Conservation (phyloP, 2,113 vertebrate genomes). For the Uropsilus gracilis region DNA sequence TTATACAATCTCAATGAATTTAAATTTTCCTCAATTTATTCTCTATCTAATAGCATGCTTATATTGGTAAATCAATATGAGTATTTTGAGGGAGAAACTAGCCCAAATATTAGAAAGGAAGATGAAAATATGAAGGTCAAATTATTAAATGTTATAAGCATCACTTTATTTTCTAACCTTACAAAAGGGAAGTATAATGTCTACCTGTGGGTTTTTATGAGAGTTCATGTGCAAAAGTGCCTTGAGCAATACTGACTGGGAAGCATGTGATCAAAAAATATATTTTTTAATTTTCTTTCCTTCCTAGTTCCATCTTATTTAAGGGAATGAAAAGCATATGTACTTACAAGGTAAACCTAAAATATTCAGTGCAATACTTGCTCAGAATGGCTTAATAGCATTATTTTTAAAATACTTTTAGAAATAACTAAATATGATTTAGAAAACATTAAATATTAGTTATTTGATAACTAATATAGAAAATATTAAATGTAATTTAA, state of each 20-base stretch:
- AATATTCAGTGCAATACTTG: neutral
- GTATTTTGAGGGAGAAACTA: neutral
- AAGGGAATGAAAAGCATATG: neutral
- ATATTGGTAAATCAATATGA: too few species aligned
- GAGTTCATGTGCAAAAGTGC: neutral
- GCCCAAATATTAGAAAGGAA: neutral
- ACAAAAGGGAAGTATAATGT: neutral
- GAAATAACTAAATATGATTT: too few species aligned
- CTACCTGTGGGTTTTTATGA: neutral
- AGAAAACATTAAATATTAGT: too few species aligned
- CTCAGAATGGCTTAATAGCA: neutral
- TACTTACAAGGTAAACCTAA: neutral
- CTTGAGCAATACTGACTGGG: neutral
- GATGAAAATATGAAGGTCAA: neutral
- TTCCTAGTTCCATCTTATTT: neutral
- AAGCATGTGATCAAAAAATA: neutral
- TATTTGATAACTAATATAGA: too few species aligned
- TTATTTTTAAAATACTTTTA: too few species aligned
- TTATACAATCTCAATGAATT: neutral
- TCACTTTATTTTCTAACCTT: conserved; percentile 1
- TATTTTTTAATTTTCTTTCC: neutral
- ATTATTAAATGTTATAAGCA: neutral
- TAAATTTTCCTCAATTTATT: neutral
- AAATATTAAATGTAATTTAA: too few species aligned
- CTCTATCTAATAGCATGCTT: neutral